A percentile compares a stretch with the other conserved stretches of the same genome.
Evolutionary conservation across 2,797 vertebrate genomes (phyloP).

Genomic region (Mastacembelus armatus): DNA sequence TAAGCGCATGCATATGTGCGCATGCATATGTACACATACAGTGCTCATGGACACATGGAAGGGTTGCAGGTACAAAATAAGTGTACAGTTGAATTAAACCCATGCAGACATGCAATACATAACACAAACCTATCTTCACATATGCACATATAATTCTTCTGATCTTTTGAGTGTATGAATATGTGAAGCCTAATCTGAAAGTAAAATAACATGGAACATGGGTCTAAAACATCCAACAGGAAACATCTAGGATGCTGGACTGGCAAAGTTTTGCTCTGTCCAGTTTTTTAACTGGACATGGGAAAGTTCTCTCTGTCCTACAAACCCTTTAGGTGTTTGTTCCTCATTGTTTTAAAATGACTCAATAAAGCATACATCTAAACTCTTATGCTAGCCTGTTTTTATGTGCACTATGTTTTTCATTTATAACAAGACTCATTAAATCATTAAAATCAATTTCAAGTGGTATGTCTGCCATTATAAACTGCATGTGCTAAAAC

Average conservation of each 20-base stretch:
- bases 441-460: neutral
- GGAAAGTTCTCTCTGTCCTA: too few species aligned
- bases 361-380: too few species aligned
- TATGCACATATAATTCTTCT: neutral
- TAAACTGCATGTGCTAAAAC: neutral
- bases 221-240: neutral
- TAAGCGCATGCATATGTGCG: conserved; percentile 2
- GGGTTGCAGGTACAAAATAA: conserved; percentile 8
- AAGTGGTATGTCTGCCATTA: neutral
- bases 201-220: neutral
- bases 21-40: neutral
- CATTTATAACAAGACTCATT: too few species aligned
- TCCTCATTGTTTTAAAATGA: too few species aligned
- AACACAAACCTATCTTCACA: neutral
- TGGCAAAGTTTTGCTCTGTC: neutral
- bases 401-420: too few species aligned
- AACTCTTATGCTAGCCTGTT: too few species aligned
- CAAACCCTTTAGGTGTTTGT: too few species aligned
- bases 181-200: neutral
- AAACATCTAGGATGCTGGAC: too few species aligned
- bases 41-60: neutral
- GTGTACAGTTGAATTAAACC: neutral
- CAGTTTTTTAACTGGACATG: too few species aligned
- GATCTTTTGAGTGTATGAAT: conserved; percentile 1
- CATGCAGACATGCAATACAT: neutral